Percentiles rank a stretch among this genome's conserved stretches.
phyloP scores from a whole-genome alignment of 2,797 vertebrate genomes.

The Sebastes ruberrimus region DNA sequence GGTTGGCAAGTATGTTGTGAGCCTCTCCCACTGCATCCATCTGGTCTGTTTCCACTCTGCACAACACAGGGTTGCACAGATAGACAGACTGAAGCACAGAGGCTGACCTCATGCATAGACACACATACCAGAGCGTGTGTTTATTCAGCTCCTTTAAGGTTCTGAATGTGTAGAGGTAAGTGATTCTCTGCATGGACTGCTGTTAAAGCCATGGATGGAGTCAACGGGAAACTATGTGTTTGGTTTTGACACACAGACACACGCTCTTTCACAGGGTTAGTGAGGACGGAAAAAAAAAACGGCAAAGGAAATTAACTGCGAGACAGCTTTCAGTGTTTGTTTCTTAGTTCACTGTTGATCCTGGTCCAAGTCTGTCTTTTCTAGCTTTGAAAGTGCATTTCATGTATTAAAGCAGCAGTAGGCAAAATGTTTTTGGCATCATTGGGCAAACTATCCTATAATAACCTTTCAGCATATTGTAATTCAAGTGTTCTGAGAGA shows the following conservation, averaged over 20 bases:
- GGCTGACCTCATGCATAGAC: not conserved
- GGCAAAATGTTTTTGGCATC: too few relatives aligned
- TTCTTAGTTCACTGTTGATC: not conserved
- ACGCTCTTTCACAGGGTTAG: constrained; percentile 42
- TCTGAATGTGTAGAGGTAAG: constrained; percentile 30
- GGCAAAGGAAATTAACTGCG: constrained; percentile 37
- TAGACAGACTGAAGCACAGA: not conserved
- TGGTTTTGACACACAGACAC: constrained; percentile 50
- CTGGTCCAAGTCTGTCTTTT: not conserved
- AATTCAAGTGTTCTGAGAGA: too few relatives aligned
- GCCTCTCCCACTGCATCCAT: not conserved
- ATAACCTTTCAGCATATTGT: too few relatives aligned
- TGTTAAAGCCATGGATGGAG: constrained; percentile 56
- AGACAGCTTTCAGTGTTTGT: constrained; percentile 16
- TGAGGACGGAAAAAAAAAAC: constrained; percentile 42
- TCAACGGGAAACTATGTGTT: constrained; percentile 77
- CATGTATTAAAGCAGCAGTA: not conserved
- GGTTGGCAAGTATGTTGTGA: not conserved
- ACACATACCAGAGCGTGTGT: not conserved
- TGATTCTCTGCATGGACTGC: constrained; percentile 58
- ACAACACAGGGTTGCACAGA: not conserved
- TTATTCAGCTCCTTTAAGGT: constrained; percentile 10
- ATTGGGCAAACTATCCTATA: too few relatives aligned
- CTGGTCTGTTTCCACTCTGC: constrained; percentile 4
- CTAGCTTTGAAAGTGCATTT: not conserved